Base-by-base conservation (phyloP, 2,113 vertebrate species). In the Mugil cephalus region DNA sequence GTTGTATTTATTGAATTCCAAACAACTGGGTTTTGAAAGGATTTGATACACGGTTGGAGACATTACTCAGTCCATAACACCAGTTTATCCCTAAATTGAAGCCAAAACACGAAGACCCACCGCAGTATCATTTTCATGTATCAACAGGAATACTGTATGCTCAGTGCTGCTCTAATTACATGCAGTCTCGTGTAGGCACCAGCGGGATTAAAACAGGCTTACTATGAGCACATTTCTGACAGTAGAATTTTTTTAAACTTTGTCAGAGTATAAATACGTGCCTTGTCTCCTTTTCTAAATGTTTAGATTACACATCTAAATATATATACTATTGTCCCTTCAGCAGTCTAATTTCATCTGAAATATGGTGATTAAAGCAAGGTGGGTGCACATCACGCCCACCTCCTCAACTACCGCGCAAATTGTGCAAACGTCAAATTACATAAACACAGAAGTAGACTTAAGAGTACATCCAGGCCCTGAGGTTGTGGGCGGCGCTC, bases 341-440 rank as follows among this genome's bases (percentile, higher is more conserved):
- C 21, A 68, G 60, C 40, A 13, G 66, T 84, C 76, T 77, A 69
- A 88, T 90, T 84, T 85, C 18, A n/a, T 24, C 51, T 56, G 39
- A 84, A 89, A 78, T 73, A 83, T 76, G 53, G 36, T 81, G 53
- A 83, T 90, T 83, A 85, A 76, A 71, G 61, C 38, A 24, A 83
- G 79, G 79, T 88, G 79, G 71, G 77, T 71, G 71, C 68, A 39
- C 39, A 38, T 35, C 34, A 56, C 50, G 40, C 61, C 73, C 65
- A 69, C 71, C 85, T 72, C 69, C 51, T 85, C 52, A 59, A 45
- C 72, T 66, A 17, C 76, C 71, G 59, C 61, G 24, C 21, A 56
- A 40, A 71, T 90, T 92, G 87, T 80, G 70, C 91, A 93, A 92
- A 91, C 78, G 79, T 68, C 60, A 76, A 82, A 88, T 92, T 91